phyloP scores from a whole-genome alignment of 2,888 invertebrate genomes.

The Heliconius ismenius region DNA sequence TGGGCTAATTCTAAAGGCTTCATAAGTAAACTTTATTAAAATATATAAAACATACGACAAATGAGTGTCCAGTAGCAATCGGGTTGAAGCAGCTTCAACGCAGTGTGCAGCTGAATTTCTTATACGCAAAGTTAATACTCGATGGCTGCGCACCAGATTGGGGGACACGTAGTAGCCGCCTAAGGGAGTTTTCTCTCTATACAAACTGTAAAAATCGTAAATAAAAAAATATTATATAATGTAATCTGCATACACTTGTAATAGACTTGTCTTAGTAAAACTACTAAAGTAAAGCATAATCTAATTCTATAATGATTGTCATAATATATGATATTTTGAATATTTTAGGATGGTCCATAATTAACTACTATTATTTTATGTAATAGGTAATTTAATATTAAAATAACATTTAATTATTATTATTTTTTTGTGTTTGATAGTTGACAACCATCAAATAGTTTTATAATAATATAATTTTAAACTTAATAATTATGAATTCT shows the following conservation, averaged over 20 bases:
- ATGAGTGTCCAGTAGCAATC: constrained; percentile 62
- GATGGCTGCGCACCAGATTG: constrained; percentile 64
- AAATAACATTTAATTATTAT: too few species aligned
- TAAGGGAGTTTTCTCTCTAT: constrained; percentile 42
- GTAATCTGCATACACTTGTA: not conserved
- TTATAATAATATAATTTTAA: too few species aligned
- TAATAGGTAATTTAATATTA: too few species aligned
- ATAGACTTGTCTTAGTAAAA: not conserved
- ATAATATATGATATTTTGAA: too few species aligned
- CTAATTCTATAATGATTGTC: not conserved
- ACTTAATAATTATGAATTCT: too few species aligned
- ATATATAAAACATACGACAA: constrained; percentile 56
- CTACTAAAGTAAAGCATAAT: not conserved
- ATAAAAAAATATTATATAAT: not conserved
- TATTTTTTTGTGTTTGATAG: too few species aligned
- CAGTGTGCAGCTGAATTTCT: constrained; percentile 50
- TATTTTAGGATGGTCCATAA: too few species aligned
- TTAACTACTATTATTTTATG: too few species aligned
- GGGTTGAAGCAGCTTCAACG: constrained; percentile 52
- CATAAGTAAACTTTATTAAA: not conserved
- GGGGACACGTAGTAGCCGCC: constrained; percentile 72
- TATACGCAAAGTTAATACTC: constrained; percentile 54
- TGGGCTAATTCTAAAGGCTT: too few species aligned
- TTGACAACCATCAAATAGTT: too few species aligned
- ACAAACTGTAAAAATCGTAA: not conserved